Percentiles rank a stretch among this genome's conserved stretches.
These are phyloP conservation scores for Rhinolophus ferrumequinum DNA, from an alignment of 2,113 vertebrate species.

Conservation along the genomic window DNA sequence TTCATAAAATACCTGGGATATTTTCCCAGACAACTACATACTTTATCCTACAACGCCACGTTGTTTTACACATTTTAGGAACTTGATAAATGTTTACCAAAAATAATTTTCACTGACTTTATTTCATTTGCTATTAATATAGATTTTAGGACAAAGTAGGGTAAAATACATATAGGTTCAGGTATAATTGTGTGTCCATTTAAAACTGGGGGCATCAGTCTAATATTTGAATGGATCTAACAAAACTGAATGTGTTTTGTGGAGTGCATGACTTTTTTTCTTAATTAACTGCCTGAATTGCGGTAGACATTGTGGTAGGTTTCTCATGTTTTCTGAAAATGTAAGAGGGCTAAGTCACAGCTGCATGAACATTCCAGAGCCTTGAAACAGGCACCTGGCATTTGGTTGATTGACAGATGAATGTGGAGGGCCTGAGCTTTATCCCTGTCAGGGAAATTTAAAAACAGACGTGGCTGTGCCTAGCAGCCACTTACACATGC, in stretches of 20 bases:
- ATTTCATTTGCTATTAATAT: conserved; percentile 23
- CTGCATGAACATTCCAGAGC: conserved; percentile 69
- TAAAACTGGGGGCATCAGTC: background rate
- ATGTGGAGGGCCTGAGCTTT: conserved; percentile 76
- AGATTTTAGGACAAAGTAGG: background rate
- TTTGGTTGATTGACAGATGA: conserved; percentile 75
- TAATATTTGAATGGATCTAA: background rate
- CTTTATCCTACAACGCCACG: background rate
- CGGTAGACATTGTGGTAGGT: background rate
- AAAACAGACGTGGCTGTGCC: conserved; percentile 73
- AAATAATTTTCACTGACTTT: conserved; percentile 14
- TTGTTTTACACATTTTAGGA: background rate
- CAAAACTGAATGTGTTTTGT: background rate
- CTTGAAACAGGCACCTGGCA: conserved; percentile 66
- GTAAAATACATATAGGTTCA: background rate
- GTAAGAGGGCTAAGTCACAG: conserved; percentile 66
- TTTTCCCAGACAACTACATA: background rate
- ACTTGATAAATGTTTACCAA: background rate
- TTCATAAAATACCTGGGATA: background rate
- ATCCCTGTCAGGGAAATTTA: conserved; percentile 75
- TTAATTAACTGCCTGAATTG: conserved; percentile 11
- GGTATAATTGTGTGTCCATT: background rate
- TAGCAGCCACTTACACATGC: conserved; percentile 50
- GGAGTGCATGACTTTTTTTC: background rate
- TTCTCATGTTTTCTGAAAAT: conserved; percentile 61